Conservation (phyloP, 1,140 invertebrate genomes). For the Oryzaephilus surinamensis region DNA sequence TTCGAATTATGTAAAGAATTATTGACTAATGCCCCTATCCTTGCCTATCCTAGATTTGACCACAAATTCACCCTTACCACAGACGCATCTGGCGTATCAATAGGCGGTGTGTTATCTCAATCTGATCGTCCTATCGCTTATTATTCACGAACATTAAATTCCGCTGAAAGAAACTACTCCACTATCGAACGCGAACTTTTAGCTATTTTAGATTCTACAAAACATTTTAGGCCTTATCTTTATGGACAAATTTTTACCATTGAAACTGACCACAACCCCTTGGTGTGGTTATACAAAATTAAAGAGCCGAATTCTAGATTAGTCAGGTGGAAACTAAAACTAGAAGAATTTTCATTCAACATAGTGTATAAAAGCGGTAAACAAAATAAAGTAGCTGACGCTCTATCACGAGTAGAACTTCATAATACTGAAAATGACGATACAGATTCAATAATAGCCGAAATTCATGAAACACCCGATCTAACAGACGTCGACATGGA, state of each 20-base stretch:
- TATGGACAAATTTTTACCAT: conserved; percentile 32
- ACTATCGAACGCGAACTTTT: conserved; percentile 33
- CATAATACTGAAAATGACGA: not conserved
- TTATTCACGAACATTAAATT: conserved; percentile 21
- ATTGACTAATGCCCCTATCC: conserved; percentile 27
- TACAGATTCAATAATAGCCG: not conserved
- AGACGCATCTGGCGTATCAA: conserved; percentile 17
- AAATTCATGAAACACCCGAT: not conserved
- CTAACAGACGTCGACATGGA: not conserved
- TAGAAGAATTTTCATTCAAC: conserved; percentile 32
- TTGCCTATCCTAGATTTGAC: conserved; percentile 32
- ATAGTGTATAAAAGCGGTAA: conserved; percentile 18
- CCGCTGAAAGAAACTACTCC: conserved; percentile 23
- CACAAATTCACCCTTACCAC: conserved; percentile 10
- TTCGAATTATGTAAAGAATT: conserved; percentile 24
- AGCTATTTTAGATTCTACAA: conserved; percentile 33
- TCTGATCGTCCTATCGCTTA: conserved; percentile 24
- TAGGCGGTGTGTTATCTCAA: conserved; percentile 24
- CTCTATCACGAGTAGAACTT: conserved; percentile 7
- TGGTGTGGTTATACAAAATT: conserved; percentile 31
- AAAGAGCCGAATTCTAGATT: conserved; percentile 27
- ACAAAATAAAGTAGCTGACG: not conserved
- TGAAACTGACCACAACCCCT: conserved; percentile 35
- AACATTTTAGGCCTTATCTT: conserved; percentile 34
- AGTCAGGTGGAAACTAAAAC: conserved; percentile 26